Percentiles rank a stretch among this genome's conserved stretches.
These are phyloP conservation scores for Epicampocera succincta DNA, from an alignment of 2,888 invertebrate genomes.

Conservation along the genomic window DNA sequence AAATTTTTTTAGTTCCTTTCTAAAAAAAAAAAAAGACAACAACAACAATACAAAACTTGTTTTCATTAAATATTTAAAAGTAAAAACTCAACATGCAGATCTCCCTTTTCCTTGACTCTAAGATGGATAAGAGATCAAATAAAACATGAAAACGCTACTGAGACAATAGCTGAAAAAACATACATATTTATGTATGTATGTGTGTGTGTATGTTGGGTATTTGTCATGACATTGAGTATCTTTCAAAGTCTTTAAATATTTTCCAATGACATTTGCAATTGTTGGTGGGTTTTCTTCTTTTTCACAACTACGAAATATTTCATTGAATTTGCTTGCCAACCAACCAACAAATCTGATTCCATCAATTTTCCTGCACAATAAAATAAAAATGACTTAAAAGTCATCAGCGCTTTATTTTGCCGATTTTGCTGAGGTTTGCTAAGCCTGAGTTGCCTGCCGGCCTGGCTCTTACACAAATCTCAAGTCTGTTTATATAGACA, in stretches of 20 bases:
- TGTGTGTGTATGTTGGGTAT: slow-evolving; percentile 56
- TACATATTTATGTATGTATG: no score
- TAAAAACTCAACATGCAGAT: neutral
- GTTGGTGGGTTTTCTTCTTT: slow-evolving; percentile 1
- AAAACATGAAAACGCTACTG: slow-evolving; percentile 8
- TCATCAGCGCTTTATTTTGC: slow-evolving; percentile 67
- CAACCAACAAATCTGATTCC: slow-evolving; percentile 55
- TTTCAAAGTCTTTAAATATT: slow-evolving; percentile 63
- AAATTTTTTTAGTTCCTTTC: neutral
- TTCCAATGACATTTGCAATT: slow-evolving; percentile 68
- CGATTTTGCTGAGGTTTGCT: neutral
- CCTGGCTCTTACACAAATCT: slow-evolving; percentile 15
- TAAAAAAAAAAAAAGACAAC: no score
- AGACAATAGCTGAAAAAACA: neutral
- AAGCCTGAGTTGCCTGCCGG: slow-evolving; percentile 4
- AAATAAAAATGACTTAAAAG: slow-evolving; percentile 61
- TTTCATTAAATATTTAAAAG: slow-evolving; percentile 13
- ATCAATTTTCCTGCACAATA: slow-evolving; percentile 58
- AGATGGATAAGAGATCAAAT: slow-evolving; percentile 52
- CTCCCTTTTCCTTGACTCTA: neutral
- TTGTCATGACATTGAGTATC: slow-evolving; percentile 67
- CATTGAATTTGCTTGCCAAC: slow-evolving; percentile 1
- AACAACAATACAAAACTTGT: neutral
- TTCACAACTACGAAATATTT: neutral
- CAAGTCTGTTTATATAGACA: slow-evolving; percentile 7